Base-by-base conservation (phyloP, 2,113 vertebrate species). In the Motacilla alba region DNA sequence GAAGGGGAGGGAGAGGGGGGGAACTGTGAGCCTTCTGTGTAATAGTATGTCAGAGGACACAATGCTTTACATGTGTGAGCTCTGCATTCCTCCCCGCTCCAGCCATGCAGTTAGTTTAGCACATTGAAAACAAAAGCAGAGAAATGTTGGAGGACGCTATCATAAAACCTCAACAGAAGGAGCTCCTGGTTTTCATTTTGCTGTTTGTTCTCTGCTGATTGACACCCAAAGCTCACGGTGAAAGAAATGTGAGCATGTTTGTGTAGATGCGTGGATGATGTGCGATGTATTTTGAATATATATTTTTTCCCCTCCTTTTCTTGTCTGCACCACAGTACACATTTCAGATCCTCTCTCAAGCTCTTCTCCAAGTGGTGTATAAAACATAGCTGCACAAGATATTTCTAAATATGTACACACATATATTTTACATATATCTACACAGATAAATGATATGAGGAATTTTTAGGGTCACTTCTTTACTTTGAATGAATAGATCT, bases 21-120 rank as follows among this genome's bases (percentile, higher is more conserved):
- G 89, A 96, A 96, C 91, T 96, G 87, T 91, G 95, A 96, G 67
- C n/a, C 94, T 97, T 93, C 87, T 93, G 92, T 79, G 94, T 95
- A 95, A 97, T 97, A 96, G 87, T 94, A 97, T 93, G 95, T 95
- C 97, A 97, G 97, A 97, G 95, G 94, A 97, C 91, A 96, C 96
- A 96, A 90, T 94, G 96, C 84, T 76, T 96, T 97, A 75, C 90
- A 90, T 94, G 95, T 89, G 94, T 95, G 96, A 96, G 95, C 87
- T 82, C 93, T 83, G 75, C 86, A 94, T 96, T 89, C 87, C 93
- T 92, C 87, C 70, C 91, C 1, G 53, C 74, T 89, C 72, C 87
- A 86, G 82, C 89, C 82, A 84, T 73, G 92, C 93, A 77, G 79
- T 94, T 91, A 95, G 94, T 84, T 96, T 92, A 90, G 62, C 93